Percentiles rank a stretch among this genome's conserved stretches.
These are phyloP conservation scores for Rhinolophus sinicus DNA, from an alignment of 2,113 vertebrate genomes.

Conservation along the genomic window DNA sequence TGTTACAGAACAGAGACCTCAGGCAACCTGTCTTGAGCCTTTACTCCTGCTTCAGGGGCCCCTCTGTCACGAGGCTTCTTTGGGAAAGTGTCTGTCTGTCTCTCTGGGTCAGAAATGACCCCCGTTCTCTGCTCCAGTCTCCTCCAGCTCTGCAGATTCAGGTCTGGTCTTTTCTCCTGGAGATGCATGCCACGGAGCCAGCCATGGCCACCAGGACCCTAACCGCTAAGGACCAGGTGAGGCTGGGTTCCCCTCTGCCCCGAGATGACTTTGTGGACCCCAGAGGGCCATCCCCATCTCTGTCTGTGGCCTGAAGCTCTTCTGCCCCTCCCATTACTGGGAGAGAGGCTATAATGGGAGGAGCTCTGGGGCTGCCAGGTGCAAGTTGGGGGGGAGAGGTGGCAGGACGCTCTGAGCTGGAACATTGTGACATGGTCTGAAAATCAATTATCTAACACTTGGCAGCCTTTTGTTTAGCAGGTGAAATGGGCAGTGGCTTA, in stretches of 20 bases:
- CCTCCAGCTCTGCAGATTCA: background rate
- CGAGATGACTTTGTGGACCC: background rate
- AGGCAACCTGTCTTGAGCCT: background rate
- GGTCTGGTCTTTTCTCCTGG: background rate
- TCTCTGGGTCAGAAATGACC: background rate
- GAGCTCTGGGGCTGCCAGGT: background rate
- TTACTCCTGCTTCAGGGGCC: background rate
- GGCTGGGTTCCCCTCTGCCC: background rate
- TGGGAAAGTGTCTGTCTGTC: background rate
- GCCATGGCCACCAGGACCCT: background rate
- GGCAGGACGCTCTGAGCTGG: background rate
- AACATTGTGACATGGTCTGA: background rate
- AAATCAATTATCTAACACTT: background rate
- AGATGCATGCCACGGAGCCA: background rate
- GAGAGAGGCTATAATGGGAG: background rate
- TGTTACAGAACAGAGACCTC: background rate
- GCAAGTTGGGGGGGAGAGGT: accelerated
- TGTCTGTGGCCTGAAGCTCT: background rate
- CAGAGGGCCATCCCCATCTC: background rate
- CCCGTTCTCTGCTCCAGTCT: background rate
- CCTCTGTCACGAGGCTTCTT: background rate
- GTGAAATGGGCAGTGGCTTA: no score
- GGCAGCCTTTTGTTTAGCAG: background rate
- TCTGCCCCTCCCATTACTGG: background rate
- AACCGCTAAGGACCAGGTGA: background rate